Conservation (phyloP, 2,888 invertebrate genomes). For the Danaus chrysippus region DNA sequence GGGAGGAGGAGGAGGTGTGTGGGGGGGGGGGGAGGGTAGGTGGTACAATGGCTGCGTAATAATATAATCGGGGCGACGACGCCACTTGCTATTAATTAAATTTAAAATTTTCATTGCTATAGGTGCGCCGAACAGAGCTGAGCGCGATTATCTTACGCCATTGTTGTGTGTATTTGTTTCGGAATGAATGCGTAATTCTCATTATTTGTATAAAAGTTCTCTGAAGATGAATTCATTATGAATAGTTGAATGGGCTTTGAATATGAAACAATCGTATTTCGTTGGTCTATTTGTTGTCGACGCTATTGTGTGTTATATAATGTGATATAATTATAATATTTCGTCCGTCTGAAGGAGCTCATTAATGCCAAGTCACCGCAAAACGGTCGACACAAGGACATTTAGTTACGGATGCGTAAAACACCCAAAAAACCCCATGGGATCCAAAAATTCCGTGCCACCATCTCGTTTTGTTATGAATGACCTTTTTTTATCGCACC, state of each 20-base stretch:
- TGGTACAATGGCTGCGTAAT: slow-evolving; percentile 63
- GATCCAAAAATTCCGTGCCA: slow-evolving; percentile 64
- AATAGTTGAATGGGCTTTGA: slow-evolving; percentile 4
- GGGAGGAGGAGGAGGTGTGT: slow-evolving; percentile 31
- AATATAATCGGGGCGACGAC: slow-evolving; percentile 71
- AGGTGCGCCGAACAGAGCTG: slow-evolving; percentile 39
- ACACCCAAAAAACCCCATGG: slow-evolving; percentile 63
- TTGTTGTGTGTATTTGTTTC: slow-evolving; percentile 34
- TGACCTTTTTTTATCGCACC: slow-evolving; percentile 47
- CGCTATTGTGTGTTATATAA: not conserved
- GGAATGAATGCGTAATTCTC: slow-evolving; percentile 19
- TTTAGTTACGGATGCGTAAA: slow-evolving; percentile 62
- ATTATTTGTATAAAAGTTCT: slow-evolving; percentile 5
- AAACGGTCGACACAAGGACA: slow-evolving; percentile 54
- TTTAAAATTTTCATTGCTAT: slow-evolving; percentile 71
- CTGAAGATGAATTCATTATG: not conserved
- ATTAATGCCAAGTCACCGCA: slow-evolving; percentile 50
- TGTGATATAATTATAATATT: slow-evolving; percentile 8
- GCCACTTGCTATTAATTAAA: slow-evolving; percentile 75
- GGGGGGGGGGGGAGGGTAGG: slow-evolving; percentile 39
- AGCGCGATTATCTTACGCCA: slow-evolving; percentile 32
- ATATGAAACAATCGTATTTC: slow-evolving; percentile 2
- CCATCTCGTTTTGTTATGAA: slow-evolving; percentile 48
- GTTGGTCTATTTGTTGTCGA: not conserved
- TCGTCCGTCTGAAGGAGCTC: slow-evolving; percentile 31